Conservation (phyloP, 2,888 invertebrate genomes). For the Drosophila birchii region DNA sequence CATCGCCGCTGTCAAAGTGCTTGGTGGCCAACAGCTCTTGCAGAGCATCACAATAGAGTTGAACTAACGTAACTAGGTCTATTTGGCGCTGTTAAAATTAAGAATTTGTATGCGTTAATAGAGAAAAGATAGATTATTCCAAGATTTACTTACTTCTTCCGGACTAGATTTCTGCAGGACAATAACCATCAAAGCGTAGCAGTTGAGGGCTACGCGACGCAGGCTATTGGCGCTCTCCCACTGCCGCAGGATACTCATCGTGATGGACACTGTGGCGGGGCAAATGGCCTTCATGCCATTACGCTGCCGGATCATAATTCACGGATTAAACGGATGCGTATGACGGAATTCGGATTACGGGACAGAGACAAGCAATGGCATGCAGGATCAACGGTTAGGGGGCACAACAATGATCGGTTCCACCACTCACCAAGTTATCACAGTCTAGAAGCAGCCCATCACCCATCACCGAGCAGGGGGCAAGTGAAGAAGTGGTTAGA, state of each 20-base stretch:
- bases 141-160: conserved; percentile 84
- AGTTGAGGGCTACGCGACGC: conserved; percentile 85
- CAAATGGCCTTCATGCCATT: conserved; percentile 88
- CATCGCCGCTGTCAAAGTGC: conserved; percentile 76
- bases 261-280: conserved; percentile 87
- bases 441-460: conserved; percentile 83
- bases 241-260: conserved; percentile 86
- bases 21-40: conserved; percentile 81
- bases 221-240: conserved; percentile 84
- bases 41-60: conserved; percentile 84
- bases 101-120: not conserved
- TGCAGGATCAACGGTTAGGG: conserved; percentile 18
- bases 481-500: conserved; percentile 81
- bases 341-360: not conserved
- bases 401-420: conserved; percentile 46
- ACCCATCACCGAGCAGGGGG: conserved; percentile 80
- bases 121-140: fast-evolving
- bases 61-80: conserved; percentile 85
- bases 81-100: conserved; percentile 86
- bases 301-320: conserved; percentile 80
- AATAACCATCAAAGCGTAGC: conserved; percentile 86
- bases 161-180: conserved; percentile 86
- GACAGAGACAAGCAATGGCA: conserved; percentile 27
- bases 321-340: conserved; percentile 5
- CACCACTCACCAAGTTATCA: conserved; percentile 85